phyloP scores from a whole-genome alignment of 2,113 vertebrate genomes.

The Amblyopsis rosae region DNA sequence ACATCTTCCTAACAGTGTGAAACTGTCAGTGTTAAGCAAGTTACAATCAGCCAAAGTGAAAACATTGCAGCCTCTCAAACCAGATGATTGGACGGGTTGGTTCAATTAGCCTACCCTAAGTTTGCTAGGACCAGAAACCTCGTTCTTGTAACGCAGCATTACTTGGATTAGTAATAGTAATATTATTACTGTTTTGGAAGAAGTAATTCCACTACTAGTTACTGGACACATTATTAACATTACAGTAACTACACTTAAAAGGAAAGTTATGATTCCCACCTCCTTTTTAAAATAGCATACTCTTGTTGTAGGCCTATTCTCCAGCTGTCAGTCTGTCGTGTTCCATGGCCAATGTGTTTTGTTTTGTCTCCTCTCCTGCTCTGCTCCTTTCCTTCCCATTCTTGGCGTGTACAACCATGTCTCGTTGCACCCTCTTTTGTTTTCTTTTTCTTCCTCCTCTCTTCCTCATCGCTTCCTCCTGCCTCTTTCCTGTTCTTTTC shows the following conservation, averaged over 20 bases:
- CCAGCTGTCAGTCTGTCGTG: constrained; percentile 35
- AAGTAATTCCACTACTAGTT: not conserved
- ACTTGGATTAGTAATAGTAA: no score
- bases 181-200: no score
- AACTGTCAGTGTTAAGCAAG: not conserved
- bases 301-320: constrained; percentile 4
- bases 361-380: constrained; percentile 55
- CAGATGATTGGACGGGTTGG: no score
- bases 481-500: not conserved
- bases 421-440: constrained; percentile 47
- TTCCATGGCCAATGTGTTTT: constrained; percentile 55
- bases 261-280: constrained; percentile 20
- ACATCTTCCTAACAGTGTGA: not conserved
- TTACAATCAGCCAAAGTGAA: no score
- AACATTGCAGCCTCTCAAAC: no score
- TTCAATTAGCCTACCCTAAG: no score
- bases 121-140: no score
- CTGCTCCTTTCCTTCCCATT: constrained; percentile 34
- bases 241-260: not conserved
- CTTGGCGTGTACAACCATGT: constrained; percentile 16
- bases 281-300: not conserved
- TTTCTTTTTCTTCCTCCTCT: constrained; percentile 43
- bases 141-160: no score
- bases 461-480: not conserved
- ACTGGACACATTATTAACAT: not conserved